A percentile compares a stretch with the other conserved stretches of the same genome.
phyloP scores from a whole-genome alignment of 2,888 invertebrate species.

The Epirrhoe alternata region DNA sequence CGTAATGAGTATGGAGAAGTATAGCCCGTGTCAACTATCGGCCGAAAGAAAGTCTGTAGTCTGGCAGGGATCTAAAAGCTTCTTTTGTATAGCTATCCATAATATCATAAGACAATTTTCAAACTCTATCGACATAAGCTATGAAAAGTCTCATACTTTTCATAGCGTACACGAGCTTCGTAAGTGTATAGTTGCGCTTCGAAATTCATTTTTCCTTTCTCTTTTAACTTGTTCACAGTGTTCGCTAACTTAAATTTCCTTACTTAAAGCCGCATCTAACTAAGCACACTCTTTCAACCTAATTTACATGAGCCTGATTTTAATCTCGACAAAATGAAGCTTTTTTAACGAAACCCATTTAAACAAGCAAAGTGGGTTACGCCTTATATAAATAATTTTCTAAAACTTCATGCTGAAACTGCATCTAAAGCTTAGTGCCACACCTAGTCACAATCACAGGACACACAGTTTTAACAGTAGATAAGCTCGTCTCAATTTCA shows the following conservation, averaged over 20 bases:
- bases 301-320: constrained; percentile 44
- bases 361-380: constrained; percentile 51
- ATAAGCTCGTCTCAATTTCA: neutral
- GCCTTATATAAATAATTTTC: constrained; percentile 48
- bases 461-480: constrained; percentile 5
- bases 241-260: constrained; percentile 25
- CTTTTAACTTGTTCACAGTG: neutral
- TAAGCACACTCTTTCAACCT: constrained; percentile 40
- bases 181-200: constrained; percentile 2
- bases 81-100: neutral
- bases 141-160: constrained; percentile 1
- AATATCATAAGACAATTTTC: neutral
- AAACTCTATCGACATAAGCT: neutral
- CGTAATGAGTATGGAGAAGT: no score
- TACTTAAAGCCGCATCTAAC: constrained; percentile 31
- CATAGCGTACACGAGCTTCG: neutral
- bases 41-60: no score
- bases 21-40: no score
- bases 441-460: constrained; percentile 41
- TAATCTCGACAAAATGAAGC: constrained; percentile 44
- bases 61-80: no score
- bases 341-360: constrained; percentile 44
- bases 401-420: constrained; percentile 51
- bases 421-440: constrained; percentile 55
- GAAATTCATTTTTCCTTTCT: constrained; percentile 8